Percentiles rank a stretch among this genome's conserved stretches.
phyloP scores from a whole-genome alignment of 2,888 invertebrate genomes.

The Polydrusus tereticollis region DNA sequence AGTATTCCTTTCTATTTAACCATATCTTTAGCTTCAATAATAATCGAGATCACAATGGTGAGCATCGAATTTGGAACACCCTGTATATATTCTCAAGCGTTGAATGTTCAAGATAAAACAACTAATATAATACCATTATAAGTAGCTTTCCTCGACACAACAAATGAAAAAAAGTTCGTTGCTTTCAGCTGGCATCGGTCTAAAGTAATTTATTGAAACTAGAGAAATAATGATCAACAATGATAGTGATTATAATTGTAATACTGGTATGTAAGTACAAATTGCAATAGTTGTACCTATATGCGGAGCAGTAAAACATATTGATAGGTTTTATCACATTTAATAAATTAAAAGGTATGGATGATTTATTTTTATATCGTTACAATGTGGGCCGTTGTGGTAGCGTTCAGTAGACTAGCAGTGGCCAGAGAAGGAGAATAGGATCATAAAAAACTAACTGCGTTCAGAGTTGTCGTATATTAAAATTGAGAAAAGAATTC shows the following conservation, averaged over 20 bases:
- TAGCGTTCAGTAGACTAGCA: neutral
- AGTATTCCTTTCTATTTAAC: no score
- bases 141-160: no score
- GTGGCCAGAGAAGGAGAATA: neutral
- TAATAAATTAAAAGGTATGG: neutral
- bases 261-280: neutral
- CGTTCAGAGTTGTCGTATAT: no score
- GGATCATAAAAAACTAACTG: neutral
- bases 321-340: neutral
- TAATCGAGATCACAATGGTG: no score
- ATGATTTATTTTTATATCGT: neutral
- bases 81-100: no score
- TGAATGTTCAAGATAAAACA: no score
- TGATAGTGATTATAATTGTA: neutral
- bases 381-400: neutral
- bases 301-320: neutral
- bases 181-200: constrained; percentile 29
- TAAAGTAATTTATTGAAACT: constrained; percentile 43
- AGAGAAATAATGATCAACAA: neutral
- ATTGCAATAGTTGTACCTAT: neutral
- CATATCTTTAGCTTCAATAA: no score
- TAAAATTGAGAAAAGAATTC: no score
- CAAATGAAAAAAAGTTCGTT: no score
- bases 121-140: no score
- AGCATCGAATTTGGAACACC: no score